phyloP scores from a whole-genome alignment of 2,113 vertebrate species.

The Thunnus thynnus region DNA sequence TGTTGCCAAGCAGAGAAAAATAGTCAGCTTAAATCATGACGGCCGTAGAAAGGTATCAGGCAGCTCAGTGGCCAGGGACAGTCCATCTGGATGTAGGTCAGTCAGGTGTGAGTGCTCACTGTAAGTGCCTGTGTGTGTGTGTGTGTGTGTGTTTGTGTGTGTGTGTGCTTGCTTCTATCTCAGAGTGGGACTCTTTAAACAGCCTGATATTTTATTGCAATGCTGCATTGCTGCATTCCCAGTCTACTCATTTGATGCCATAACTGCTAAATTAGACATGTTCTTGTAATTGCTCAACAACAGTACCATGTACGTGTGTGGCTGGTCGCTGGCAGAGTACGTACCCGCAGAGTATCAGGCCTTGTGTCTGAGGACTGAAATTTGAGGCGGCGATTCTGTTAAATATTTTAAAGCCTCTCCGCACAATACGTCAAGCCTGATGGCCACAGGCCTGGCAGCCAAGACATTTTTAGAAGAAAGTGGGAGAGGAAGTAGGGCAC shows the following conservation, averaged over 20 bases:
- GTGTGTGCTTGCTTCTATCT: slow-evolving; percentile 19
- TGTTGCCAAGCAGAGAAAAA: slow-evolving; percentile 47
- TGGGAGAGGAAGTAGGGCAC: slow-evolving; percentile 75
- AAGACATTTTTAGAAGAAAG: slow-evolving; percentile 83
- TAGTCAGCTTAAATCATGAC: slow-evolving; percentile 37
- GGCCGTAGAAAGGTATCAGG: slow-evolving; percentile 48
- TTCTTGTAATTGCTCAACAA: slow-evolving; percentile 48
- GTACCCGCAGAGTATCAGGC: slow-evolving; percentile 49
- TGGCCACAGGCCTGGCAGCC: slow-evolving; percentile 74
- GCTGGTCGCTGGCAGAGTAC: slow-evolving; percentile 41
- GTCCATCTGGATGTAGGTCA: slow-evolving; percentile 49
- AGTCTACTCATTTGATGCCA: background rate
- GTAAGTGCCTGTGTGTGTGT: slow-evolving; percentile 14
- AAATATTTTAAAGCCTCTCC: slow-evolving; percentile 85
- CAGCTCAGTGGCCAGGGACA: slow-evolving; percentile 41
- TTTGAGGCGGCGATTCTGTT: slow-evolving; percentile 81
- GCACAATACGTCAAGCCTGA: slow-evolving; percentile 81
- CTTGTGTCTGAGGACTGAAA: slow-evolving; percentile 73
- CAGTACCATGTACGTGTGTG: slow-evolving; percentile 31
- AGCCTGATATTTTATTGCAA: slow-evolving; percentile 29
- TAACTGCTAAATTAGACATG: slow-evolving; percentile 51
- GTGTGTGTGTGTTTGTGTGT: slow-evolving; percentile 20
- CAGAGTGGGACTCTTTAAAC: slow-evolving; percentile 23
- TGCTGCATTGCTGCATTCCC: slow-evolving; percentile 24
- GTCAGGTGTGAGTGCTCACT: slow-evolving; percentile 37